Evolutionary conservation across 2,888 invertebrate genomes (phyloP).

Genomic region (Saturnia pavonia): DNA sequence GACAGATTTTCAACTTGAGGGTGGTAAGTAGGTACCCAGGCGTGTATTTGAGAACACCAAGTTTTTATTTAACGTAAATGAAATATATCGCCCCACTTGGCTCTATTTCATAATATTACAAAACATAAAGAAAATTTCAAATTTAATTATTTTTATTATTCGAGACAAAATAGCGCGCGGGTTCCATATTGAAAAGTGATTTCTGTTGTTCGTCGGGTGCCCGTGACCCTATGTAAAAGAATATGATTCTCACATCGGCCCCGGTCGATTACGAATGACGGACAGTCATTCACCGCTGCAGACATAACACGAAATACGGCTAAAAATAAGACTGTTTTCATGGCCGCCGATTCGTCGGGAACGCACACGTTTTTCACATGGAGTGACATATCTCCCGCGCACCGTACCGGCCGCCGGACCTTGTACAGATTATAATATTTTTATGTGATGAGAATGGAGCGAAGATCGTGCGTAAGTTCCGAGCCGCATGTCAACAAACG

Average conservation of each 20-base stretch:
- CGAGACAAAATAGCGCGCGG: neutral
- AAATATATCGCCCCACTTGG: neutral
- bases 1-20: no score
- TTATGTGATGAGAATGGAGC: conserved; percentile 53
- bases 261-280: conserved; percentile 22
- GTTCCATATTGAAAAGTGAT: neutral
- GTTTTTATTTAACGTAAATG: no score
- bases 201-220: neutral
- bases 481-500: conserved; percentile 63
- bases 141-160: neutral
- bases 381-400: conserved; percentile 20
- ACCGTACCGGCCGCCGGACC: neutral
- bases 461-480: conserved; percentile 52
- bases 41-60: no score
- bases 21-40: no score
- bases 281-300: conserved; percentile 52
- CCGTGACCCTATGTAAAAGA: conserved; percentile 16
- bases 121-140: neutral
- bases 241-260: neutral
- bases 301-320: conserved; percentile 62
- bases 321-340: conserved; percentile 65
- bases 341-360: conserved; percentile 42
- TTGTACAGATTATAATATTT: conserved; percentile 18
- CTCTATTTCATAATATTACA: conserved; percentile 6
- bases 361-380: conserved; percentile 21